Evolutionary conservation across 2,888 invertebrate genomes (phyloP).

Genomic region (Hydroisotoma schaefferi): DNA sequence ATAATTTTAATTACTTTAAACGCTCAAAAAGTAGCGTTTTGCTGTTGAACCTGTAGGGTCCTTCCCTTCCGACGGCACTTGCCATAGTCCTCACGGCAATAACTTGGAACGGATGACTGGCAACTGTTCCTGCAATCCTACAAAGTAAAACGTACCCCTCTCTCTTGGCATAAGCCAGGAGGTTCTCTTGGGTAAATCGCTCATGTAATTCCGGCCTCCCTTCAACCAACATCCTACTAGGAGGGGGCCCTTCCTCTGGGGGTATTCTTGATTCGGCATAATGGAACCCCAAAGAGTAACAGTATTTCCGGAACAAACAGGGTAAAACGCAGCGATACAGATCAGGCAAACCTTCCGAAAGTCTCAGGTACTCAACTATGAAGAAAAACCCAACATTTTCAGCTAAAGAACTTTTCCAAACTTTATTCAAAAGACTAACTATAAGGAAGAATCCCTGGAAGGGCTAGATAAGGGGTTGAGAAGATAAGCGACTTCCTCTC

Average conservation of each 20-base stretch:
- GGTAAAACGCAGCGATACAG: conserved; percentile 82
- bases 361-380: conserved; percentile 69
- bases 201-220: conserved; percentile 9
- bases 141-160: conserved; percentile 29
- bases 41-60: conserved; percentile 8
- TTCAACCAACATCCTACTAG: background rate
- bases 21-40: background rate
- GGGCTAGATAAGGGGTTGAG: conserved; percentile 72
- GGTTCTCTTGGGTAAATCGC: conserved; percentile 12
- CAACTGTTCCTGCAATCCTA: conserved; percentile 58
- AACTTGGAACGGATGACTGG: conserved; percentile 89
- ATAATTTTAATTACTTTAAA: too few species aligned
- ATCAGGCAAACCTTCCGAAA: conserved; percentile 78
- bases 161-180: conserved; percentile 19
- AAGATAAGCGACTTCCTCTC: conserved; percentile 64
- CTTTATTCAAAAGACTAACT: conserved; percentile 55
- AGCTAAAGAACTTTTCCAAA: background rate
- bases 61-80: background rate
- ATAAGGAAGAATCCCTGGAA: conserved; percentile 88
- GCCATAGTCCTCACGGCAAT: conserved; percentile 90
- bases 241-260: background rate
- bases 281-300: conserved; percentile 62
- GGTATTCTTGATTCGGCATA: conserved; percentile 49
- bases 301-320: conserved; percentile 66
- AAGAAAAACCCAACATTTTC: background rate